Base-by-base conservation (phyloP, 1,140 invertebrate genomes). In the Teleopsis dalmanni region DNA sequence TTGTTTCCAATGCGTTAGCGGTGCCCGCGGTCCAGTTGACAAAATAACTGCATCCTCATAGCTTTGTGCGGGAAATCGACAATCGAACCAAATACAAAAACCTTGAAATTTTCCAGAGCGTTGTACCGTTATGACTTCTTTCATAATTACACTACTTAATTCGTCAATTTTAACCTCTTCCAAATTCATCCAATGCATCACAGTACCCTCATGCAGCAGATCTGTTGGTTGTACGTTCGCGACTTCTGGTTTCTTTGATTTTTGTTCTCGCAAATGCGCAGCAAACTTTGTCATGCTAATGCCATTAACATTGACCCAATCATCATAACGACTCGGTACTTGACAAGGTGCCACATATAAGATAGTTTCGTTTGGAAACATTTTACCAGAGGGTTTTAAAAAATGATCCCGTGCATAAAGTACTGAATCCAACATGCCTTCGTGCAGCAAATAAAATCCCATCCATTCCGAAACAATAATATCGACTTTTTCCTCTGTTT, bases 391-490 rank as follows among this genome's bases (percentile, higher is more conserved):
- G 3, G 81, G 77, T 51, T 80, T 83, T 13, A 99, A 76, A 77
- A 92, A 96, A 62, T 89, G 87, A 70, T 99, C 92, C 63, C 95
- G 80, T 1, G 95, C 95, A 70, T 81, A 81, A 36, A 99, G 78
- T 1, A 93, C 82, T 13, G 87, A 89, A 66, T 97, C 91, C 29
- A 99, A 71, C 96, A 99, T 99, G 26, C 91, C 93, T 73, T 99
- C 96, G 69, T 96, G 98, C 25, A 99, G 76, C 10, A 99, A 75
- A 72, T 96, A 98, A 72, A 99, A 99, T 3, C 96, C 96, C 96
- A 99, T 99, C 94, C 95, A 99, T 73, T 99, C 96, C 4, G 93
- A 97, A 22, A 99, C 85, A 54, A 99, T 95, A 1, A 93, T 84
- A 73, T 99, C 95, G 10, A 98, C 92, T 73, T 94, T 90, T 26